Evolutionary conservation across 2,888 invertebrate genomes (phyloP), one percentile per base, ranked within the genome.

Genomic region (Cataglyphis altisquamis): DNA sequence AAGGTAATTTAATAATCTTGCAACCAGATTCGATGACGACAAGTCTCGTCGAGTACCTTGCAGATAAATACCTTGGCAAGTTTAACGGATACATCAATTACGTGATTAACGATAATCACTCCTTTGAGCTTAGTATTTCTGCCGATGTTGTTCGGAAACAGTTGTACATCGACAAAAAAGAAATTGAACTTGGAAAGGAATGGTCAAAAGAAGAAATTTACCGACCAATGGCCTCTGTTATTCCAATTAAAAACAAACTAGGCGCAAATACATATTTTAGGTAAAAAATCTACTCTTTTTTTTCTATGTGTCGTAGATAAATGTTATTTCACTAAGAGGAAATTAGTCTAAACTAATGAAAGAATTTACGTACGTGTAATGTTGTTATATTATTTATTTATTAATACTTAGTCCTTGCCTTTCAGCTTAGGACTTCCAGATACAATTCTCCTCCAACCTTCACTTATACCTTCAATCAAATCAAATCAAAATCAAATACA

Each of bases 71-170:
- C 8, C 48, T 91, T 5, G 94, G 94, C 6, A 94, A 92, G 83
- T 94, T 94, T 80, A 94, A 93, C 78, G 93, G 94, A 10, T 94
- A 93, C 32, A 90, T 95, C 25, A 93, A 94, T 81, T 94, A 95
- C 48, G 89, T 94, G 2, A 92, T 95, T 29, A 96, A 96, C 84
- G 93, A 94, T 15, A 92, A 92, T 86, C 95, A 95, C 74, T 91
- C 93, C 1, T 95, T 95, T 84, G 94, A 95, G 63, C 91, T 95
- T 25, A 92, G 93, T 3, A 91, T 95, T 0, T 92, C 93, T 9
- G 95, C 95, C 0, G 93, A 94, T 3, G 94, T 95, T 0, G 94
- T 95, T 3, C 90, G 92, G 1, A 95, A 95, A 81, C 91, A 91
- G 45, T 87, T 95, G 0, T 89, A 89, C 3, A 88, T 95, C 5